Evolutionary conservation across 2,113 vertebrate genomes (phyloP).

Genomic region (Hyla sarda): DNA sequence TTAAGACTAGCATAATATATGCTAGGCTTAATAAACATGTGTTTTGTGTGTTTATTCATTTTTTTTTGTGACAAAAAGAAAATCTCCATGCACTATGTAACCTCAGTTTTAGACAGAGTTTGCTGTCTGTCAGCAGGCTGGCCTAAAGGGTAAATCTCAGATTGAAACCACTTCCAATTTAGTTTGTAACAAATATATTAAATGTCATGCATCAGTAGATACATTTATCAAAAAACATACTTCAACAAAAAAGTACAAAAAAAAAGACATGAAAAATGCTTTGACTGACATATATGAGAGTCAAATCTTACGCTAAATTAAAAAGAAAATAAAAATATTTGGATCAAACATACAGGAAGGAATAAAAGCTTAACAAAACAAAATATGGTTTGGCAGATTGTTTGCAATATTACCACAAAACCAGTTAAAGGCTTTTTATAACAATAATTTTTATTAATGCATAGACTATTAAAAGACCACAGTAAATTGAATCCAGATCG

Average conservation of each 20-base stretch:
- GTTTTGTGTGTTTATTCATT: too few species aligned
- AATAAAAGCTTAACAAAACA: background rate
- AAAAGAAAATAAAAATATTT: background rate
- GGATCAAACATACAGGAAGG: background rate
- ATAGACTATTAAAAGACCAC: background rate
- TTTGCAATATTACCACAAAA: slow-evolving; percentile 6
- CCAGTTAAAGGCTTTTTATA: background rate
- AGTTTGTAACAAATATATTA: too few species aligned
- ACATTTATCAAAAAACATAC: background rate
- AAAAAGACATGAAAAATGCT: background rate
- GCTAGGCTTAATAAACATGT: too few species aligned
- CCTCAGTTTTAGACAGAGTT: too few species aligned
- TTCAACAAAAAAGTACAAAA: background rate
- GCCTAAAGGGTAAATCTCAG: too few species aligned
- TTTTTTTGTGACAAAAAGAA: too few species aligned
- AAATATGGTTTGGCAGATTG: background rate
- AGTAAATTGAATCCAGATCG: background rate
- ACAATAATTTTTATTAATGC: too few species aligned
- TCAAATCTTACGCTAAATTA: background rate
- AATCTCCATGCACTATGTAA: too few species aligned
- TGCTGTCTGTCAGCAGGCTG: too few species aligned
- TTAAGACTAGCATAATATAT: too few species aligned
- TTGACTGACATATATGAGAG: background rate
- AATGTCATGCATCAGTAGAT: background rate
- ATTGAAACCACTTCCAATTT: too few species aligned